Conservation (phyloP, 2,797 vertebrate genomes). For the Pantherophis vulpinus region DNA sequence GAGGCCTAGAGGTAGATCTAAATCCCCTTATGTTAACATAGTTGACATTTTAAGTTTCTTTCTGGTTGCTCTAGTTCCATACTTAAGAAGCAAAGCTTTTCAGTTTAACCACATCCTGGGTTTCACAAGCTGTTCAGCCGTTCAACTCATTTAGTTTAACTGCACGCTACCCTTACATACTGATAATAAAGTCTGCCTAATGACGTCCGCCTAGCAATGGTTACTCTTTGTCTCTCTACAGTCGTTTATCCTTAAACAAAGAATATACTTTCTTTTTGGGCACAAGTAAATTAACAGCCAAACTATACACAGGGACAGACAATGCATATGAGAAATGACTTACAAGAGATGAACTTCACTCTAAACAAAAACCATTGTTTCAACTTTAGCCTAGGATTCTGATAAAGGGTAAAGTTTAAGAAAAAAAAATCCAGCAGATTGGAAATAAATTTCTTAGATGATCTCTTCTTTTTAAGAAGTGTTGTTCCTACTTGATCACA, state of each 20-base stretch:
- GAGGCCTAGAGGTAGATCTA: neutral
- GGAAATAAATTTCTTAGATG: neutral
- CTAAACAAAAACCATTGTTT: neutral
- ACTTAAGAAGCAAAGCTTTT: neutral
- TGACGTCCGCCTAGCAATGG: neutral
- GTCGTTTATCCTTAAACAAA: no score
- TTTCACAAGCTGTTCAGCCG: neutral
- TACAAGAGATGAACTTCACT: neutral
- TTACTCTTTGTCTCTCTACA: neutral
- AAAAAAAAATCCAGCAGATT: neutral
- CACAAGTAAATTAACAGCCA: neutral
- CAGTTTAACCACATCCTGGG: neutral
- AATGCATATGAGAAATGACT: neutral
- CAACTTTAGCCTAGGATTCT: neutral
- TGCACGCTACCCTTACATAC: neutral
- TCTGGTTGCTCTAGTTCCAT: neutral
- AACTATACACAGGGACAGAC: neutral
- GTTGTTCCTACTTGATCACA: neutral
- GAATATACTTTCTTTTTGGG: neutral
- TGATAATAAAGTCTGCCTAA: neutral
- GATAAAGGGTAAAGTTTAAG: neutral
- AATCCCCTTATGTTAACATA: neutral
- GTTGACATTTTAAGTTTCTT: neutral
- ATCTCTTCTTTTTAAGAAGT: neutral
- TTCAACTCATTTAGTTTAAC: neutral